Evolutionary conservation across 2,113 vertebrate genomes (phyloP), one percentile per base, ranked within the genome.

Genomic region (Corvus cornix): DNA sequence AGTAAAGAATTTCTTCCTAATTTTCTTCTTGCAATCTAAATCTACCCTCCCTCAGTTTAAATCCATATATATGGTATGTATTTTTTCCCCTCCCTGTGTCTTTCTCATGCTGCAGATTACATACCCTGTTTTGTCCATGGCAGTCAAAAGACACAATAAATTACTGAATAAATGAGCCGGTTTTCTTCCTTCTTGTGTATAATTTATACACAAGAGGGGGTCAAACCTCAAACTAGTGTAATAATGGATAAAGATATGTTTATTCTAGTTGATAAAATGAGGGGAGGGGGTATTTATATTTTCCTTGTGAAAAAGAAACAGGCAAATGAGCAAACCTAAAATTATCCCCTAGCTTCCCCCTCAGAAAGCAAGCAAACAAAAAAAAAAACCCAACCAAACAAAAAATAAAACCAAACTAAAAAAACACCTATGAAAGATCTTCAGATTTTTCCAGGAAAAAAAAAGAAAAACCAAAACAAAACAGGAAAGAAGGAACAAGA

Each of bases 271-370:
- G 44, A 44, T 6, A 68, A 76, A 85, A 8, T 44, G 14, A 22
- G 1, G 3, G 4, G 2, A 0, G 6, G 18, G 0, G 2, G 9
- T 21, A 15, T 28, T 41, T 41, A 49, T 55, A 59, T 64, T 63
- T 79, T 35, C 7, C 31, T 73, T 69, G 16, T 41, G 8, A n/a
- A 37, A 43, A 70, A 41, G 7, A 24, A 35, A 4, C 0, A 30
- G 5, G 7, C 0, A 52, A 63, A 81, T 9, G 35, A 73, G 30
- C 2, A 63, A 70, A 76, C 48, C 2, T 13, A 19, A 62, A 86
- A 37, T 31, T 44, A 44, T 6, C 3, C 4, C 3, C 9, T 22
- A 59, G 20, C 13, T 44, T 11, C 11, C 4, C 13, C 3, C 16
- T 39, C 11, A 51, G 52, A 9, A 39, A 22, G 44, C 9, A 51